These are phyloP conservation scores for Schizaphis graminum DNA, from an alignment of 2,888 invertebrate species.

Conservation along the genomic window DNA sequence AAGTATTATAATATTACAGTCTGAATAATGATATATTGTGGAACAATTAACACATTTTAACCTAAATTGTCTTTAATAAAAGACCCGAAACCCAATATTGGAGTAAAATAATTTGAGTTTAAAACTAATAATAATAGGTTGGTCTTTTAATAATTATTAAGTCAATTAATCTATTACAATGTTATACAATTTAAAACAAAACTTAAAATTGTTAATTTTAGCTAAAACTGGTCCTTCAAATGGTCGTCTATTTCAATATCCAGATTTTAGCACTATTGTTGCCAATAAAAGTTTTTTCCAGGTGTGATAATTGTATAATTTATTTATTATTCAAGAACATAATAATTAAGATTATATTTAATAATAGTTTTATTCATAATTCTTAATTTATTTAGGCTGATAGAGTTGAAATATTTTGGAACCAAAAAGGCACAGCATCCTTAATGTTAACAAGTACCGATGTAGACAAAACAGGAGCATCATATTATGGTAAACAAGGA, in stretches of 20 bases:
- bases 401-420: conserved; percentile 91
- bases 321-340: background rate
- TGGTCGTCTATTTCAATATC: conserved; percentile 89
- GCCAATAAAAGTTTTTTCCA: conserved; percentile 96
- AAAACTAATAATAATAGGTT: background rate
- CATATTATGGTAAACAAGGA: conserved; percentile 97
- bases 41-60: too few relatives aligned
- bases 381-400: conserved; percentile 76
- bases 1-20: background rate
- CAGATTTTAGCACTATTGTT: conserved; percentile 82
- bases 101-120: background rate
- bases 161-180: background rate
- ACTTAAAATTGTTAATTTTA: conserved; percentile 47
- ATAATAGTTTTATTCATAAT: background rate
- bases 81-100: background rate
- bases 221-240: conserved; percentile 76
- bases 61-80: background rate
- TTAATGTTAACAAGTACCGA: conserved; percentile 90
- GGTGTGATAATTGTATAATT: conserved; percentile 70
- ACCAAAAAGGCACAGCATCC: conserved; percentile 86
- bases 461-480: conserved; percentile 93
- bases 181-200: background rate
- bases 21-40: background rate
- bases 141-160: background rate
- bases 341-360: conserved; percentile 68